Evolutionary conservation across 2,113 vertebrate species (phyloP), one percentile per base, ranked within the genome.

Genomic region (Entelurus aequoreus): DNA sequence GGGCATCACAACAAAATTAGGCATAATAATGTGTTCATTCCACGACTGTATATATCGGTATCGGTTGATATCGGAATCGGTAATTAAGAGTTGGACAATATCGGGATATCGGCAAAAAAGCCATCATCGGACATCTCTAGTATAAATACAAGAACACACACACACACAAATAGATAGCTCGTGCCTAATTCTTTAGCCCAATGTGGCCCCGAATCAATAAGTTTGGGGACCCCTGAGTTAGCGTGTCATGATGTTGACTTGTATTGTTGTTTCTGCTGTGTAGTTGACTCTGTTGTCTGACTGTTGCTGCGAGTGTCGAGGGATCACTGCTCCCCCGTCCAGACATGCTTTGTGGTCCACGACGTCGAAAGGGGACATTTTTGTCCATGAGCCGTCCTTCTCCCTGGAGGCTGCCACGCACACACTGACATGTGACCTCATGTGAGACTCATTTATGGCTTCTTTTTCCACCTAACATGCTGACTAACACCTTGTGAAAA

Each of bases 341-440:
- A 89, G 82, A 8, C 94, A 93, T 60, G 94, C 95, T 73, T 87
- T 99, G 86, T 99, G 97, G 97, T 95, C 97, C 1, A 82, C 94
- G 36, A 98, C 95, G 53, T 93, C 93, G 69, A 97, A 94, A 86
- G 97, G 97, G 54, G 96, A 99, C 83, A 61, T 98, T 87, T 94
- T 99, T 67, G 93, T 97, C 64, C 95, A 97, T 0, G 96, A 99
- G 79, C 95, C 96, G 12, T 87, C 84, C 38, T 84, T 90, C 7
- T 87, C 89, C 55, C 85, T 98, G 83, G 97, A 99, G 84, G 84
- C 88, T 0, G 19, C 85, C 0, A 66, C 86, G 1, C 86, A 90
- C 67, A 69, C 84, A n/a, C 72, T 87, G 78, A 81, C 93, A 0
- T 97, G 93, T 38, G 95, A 98, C 78, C 91, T 93, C 80, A 95